Percentiles rank a stretch among this genome's conserved stretches.
Conservation (phyloP, 2,113 vertebrate species). For the Nothobranchius furzeri region DNA sequence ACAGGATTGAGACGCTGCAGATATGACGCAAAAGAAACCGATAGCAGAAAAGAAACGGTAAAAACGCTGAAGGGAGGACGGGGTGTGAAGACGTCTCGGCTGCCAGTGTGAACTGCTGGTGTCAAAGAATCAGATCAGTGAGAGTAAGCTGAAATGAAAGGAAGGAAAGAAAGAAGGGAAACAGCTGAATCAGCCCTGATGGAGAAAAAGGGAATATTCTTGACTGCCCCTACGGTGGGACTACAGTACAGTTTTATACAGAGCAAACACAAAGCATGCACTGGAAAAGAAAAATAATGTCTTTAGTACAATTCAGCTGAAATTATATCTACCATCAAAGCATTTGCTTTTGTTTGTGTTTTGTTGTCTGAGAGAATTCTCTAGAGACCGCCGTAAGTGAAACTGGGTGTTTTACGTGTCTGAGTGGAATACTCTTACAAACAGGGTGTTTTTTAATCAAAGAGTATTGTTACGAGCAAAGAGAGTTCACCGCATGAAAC, state of each 20-base stretch:
- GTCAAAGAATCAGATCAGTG: not conserved
- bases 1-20: not conserved
- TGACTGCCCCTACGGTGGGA: slow-evolving; percentile 2
- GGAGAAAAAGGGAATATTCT: not conserved
- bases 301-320: not conserved
- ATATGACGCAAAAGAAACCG: not conserved
- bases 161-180: slow-evolving; percentile 3
- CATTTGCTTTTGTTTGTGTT: too few relatives aligned
- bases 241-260: slow-evolving; percentile 1
- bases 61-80: not conserved
- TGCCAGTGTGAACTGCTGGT: not conserved
- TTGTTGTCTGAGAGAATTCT: not conserved
- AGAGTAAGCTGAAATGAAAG: slow-evolving; percentile 8
- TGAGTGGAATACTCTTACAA: too few relatives aligned
- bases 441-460: too few relatives aligned
- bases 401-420: too few relatives aligned
- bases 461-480: too few relatives aligned
- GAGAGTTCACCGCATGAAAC: too few relatives aligned
- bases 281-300: not conserved
- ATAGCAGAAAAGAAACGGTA: not conserved
- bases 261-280: slow-evolving; percentile 4
- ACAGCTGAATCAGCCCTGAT: slow-evolving; percentile 20
- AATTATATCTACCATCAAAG: not conserved
- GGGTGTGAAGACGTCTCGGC: not conserved
- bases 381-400: too few relatives aligned